These are phyloP conservation scores for Epistrophe grossulariae DNA, from an alignment of 2,888 invertebrate genomes.

Conservation along the genomic window DNA sequence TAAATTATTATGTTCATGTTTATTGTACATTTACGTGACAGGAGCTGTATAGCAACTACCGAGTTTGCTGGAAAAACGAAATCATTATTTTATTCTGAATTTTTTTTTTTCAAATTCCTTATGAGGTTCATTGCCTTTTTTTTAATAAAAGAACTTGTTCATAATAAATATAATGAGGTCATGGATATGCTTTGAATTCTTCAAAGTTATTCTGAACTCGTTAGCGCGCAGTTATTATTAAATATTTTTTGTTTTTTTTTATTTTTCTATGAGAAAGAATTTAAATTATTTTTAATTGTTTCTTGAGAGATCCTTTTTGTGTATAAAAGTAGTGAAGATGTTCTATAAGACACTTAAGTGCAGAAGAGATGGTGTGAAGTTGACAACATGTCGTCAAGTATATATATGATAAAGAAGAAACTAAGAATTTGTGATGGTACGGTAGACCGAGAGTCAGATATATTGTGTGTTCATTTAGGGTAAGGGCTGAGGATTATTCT, in stretches of 20 bases:
- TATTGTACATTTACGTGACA: constrained; percentile 13
- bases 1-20: constrained; percentile 56
- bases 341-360: neutral
- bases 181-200: constrained; percentile 14
- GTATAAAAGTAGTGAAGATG: neutral
- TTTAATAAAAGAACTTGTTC: constrained; percentile 1
- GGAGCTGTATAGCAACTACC: neutral
- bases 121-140: constrained; percentile 30
- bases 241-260: neutral
- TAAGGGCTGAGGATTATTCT: neutral
- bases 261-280: neutral
- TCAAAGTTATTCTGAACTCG: constrained; percentile 11
- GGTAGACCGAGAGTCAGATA: neutral
- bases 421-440: neutral
- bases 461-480: neutral
- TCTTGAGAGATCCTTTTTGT: neutral
- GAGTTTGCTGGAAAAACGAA: neutral
- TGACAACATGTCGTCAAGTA: neutral
- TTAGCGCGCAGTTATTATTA: constrained; percentile 13
- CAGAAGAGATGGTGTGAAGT: neutral
- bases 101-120: neutral
- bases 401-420: neutral
- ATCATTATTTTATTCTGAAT: neutral
- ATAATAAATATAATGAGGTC: constrained; percentile 15
- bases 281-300: constrained; percentile 38